Evolutionary conservation across 2,113 vertebrate species (phyloP).

Genomic region (Salvelinus namaycush): DNA sequence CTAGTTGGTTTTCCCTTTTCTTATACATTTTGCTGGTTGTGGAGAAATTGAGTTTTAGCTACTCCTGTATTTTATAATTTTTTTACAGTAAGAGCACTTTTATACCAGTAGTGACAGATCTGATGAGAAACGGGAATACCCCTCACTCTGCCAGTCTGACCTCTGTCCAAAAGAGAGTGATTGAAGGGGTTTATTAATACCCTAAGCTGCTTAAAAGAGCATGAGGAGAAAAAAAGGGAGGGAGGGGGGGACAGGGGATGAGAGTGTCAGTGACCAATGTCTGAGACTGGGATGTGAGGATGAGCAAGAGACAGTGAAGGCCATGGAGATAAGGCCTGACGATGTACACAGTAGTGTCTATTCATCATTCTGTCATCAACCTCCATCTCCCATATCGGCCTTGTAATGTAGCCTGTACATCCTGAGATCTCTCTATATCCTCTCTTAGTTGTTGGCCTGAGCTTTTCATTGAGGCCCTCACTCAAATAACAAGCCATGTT

Average conservation of each 20-base stretch:
- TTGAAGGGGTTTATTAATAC: conserved; percentile 7
- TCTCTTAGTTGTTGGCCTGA: too few relatives aligned
- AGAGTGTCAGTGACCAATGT: neutral
- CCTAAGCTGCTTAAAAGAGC: conserved; percentile 26
- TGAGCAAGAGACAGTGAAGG: neutral
- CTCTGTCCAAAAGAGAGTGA: conserved; percentile 6
- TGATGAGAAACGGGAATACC: neutral
- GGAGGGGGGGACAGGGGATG: neutral
- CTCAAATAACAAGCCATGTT: too few relatives aligned
- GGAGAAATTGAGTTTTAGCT: conserved; percentile 9
- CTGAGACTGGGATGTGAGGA: neutral
- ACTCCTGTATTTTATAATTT: conserved; percentile 3
- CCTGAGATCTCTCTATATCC: too few relatives aligned
- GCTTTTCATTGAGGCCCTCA: too few relatives aligned
- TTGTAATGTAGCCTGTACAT: too few relatives aligned
- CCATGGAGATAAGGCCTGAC: too few relatives aligned
- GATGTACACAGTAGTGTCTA: too few relatives aligned
- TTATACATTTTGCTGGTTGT: conserved; percentile 30
- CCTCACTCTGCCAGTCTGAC: neutral
- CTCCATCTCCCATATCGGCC: neutral
- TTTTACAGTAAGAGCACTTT: neutral
- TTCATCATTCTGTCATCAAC: neutral
- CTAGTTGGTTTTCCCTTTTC: conserved; percentile 15
- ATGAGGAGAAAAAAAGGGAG: neutral
- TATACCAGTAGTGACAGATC: conserved; percentile 2